These are phyloP conservation scores for Fragum fragum DNA, from an alignment of 2,888 invertebrate species.

Conservation along the genomic window DNA sequence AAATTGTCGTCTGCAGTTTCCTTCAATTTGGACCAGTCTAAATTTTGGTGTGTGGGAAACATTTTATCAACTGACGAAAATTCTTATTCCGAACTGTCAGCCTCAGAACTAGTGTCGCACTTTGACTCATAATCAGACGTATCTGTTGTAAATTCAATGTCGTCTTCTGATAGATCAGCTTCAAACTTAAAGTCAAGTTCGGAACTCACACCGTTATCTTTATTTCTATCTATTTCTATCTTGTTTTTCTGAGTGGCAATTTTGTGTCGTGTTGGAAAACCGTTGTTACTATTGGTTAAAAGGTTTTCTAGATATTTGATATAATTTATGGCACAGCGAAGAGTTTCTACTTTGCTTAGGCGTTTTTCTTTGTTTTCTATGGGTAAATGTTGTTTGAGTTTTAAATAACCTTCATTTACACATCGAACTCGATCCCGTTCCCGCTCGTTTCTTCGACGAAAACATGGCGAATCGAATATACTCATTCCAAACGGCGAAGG, in stretches of 20 bases:
- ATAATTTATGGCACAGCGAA: slow-evolving; percentile 84
- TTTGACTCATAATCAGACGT: slow-evolving; percentile 28
- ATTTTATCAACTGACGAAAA: not conserved
- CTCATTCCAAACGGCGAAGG: slow-evolving; percentile 77
- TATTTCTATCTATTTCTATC: not conserved
- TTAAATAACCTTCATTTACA: slow-evolving; percentile 85
- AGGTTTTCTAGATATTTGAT: slow-evolving; percentile 81
- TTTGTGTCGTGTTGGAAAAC: not conserved
- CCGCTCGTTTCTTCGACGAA: slow-evolving; percentile 85
- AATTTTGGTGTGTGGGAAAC: not conserved
- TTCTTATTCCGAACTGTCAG: not conserved
- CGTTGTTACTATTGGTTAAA: slow-evolving; percentile 29
- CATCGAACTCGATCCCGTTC: slow-evolving; percentile 85
- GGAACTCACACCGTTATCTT: not conserved
- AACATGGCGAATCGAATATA: slow-evolving; percentile 80
- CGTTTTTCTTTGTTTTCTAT: slow-evolving; percentile 84
- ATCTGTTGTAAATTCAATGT: slow-evolving; percentile 1
- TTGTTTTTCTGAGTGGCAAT: not conserved
- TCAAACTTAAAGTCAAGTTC: not conserved
- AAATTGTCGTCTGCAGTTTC: too few species aligned
- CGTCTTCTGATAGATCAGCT: slow-evolving; percentile 11
- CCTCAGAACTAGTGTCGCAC: slow-evolving; percentile 16
- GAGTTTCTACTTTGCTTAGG: slow-evolving; percentile 86
- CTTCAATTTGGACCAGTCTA: too few species aligned
- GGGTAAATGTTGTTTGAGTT: slow-evolving; percentile 83